phyloP scores from a whole-genome alignment of 1,140 invertebrate species.

The Calephelis nemesis region DNA sequence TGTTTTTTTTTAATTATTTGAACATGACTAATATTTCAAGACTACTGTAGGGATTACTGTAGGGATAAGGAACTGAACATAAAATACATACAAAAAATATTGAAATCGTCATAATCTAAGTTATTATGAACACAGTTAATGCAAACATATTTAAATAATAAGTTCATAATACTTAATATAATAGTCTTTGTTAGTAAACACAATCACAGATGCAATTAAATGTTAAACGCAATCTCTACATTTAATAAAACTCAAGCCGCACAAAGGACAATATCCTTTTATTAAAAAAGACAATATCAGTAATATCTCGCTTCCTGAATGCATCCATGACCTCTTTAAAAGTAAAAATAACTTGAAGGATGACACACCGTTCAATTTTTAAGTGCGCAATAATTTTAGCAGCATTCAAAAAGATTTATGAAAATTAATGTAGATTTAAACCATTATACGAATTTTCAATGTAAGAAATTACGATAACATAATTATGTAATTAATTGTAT shows the following conservation, averaged over 20 bases:
- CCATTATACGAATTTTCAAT: too few species aligned
- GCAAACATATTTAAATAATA: too few species aligned
- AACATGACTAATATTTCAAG: constrained; percentile 1
- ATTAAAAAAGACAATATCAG: constrained; percentile 5
- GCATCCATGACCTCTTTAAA: constrained; percentile 38
- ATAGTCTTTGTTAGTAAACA: neutral
- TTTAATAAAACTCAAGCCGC: neutral
- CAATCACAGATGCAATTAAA: neutral
- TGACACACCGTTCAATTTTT: constrained; percentile 17
- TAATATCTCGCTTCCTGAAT: constrained; percentile 44
- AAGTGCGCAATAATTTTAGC: neutral
- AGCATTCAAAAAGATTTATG: neutral
- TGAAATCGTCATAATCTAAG: neutral
- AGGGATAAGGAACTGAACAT: too few species aligned
- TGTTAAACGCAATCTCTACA: neutral
- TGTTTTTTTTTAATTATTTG: constrained; percentile 24
- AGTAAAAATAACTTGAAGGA: constrained; percentile 40
- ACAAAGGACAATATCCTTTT: neutral
- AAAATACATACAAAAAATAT: too few species aligned
- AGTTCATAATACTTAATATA: too few species aligned
- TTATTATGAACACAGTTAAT: too few species aligned
- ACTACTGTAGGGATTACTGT: too few species aligned
- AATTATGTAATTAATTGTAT: neutral
- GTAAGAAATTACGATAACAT: neutral
- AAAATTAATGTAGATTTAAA: neutral